phyloP scores from a whole-genome alignment of 1,140 invertebrate genomes.

The Drosophila athabasca region DNA sequence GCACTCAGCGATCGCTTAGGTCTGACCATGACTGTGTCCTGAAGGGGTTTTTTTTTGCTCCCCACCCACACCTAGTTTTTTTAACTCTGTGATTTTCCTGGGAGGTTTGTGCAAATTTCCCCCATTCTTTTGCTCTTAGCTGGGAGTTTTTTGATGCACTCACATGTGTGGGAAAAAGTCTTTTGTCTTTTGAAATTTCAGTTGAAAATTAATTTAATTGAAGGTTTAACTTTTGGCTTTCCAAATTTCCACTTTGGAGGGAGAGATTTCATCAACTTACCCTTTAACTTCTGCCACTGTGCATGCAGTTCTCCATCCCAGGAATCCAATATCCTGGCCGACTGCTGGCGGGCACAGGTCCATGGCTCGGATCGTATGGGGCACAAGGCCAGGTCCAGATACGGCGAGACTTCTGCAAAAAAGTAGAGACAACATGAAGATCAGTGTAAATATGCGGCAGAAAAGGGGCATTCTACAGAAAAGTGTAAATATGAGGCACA shows the following conservation, averaged over 20 bases:
- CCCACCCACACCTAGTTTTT: conserved; percentile 7
- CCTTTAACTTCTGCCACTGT: conserved; percentile 81
- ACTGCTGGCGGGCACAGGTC: conserved; percentile 75
- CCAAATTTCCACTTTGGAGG: conserved; percentile 16
- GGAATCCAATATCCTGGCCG: conserved; percentile 69
- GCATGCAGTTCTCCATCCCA: conserved; percentile 70
- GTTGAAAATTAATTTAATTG: too few relatives aligned
- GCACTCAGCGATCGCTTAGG: conserved; percentile 4
- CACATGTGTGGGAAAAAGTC: conserved; percentile 5
- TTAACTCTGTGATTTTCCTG: too few relatives aligned
- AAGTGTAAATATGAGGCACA: too few relatives aligned
- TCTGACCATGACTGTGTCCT: too few relatives aligned
- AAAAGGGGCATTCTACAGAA: neutral
- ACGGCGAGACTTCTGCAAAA: conserved; percentile 77
- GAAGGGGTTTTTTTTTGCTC: conserved; percentile 2
- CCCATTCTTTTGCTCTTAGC: neutral
- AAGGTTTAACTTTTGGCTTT: too few relatives aligned
- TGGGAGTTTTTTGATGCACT: neutral
- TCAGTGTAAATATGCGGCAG: conserved; percentile 12
- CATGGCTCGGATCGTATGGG: conserved; percentile 76
- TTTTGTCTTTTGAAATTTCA: too few relatives aligned
- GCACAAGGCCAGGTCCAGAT: conserved; percentile 75
- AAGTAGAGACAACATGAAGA: conserved; percentile 1
- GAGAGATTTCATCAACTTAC: conserved; percentile 39
- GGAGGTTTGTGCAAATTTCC: neutral